Base-by-base conservation (phyloP, 2,888 invertebrate genomes). In the Sericinus montela region DNA sequence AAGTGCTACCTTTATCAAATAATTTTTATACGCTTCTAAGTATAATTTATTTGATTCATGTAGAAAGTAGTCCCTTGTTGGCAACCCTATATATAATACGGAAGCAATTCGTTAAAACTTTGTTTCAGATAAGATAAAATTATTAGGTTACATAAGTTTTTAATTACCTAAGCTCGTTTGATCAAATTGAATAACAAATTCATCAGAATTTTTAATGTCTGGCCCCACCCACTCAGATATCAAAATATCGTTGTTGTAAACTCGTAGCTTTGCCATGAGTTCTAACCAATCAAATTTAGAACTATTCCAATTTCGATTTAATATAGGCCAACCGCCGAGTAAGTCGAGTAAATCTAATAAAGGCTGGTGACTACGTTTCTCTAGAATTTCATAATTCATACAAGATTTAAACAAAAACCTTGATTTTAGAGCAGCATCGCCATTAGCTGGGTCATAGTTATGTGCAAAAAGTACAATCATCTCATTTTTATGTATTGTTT, bases 171-270 rank as follows among this genome's bases (percentile, higher is more conserved):
- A 84, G 42, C 93, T 93, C 0, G 97, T 95, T 80, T 98, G 97
- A 80, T 98, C 97, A 63, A 98, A 92, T 90, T 97, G 91, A 53
- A 98, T 94, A 6, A 98, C 93, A 76, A 97, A 96, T 66, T 94
- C 93, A 65, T 96, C 94, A 5, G 98, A 97, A 76, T 98, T 96
- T 72, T 96, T 96, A 49, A 98, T 96, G 72, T 98, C 98, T 0
- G 97, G 95, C 9, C 96, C 97, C 34, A 98, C 95, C 94, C 95
- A 95, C 71, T 95, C 93, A 0, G 96, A 93, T 57, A 97, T 91
- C 0, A 97, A 85, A 50, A 97, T 93, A 55, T 96, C 95, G 66
- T 96, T 97, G 75, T 97, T 97, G 68, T 93, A 95, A 25, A 95
- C 86, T 47, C 95, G 89, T 11, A 96, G 69, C 53, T 92, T 91